Percentiles rank a stretch among this genome's conserved stretches.
Conservation (phyloP, 2,797 vertebrate genomes). For the Lacerta agilis region DNA sequence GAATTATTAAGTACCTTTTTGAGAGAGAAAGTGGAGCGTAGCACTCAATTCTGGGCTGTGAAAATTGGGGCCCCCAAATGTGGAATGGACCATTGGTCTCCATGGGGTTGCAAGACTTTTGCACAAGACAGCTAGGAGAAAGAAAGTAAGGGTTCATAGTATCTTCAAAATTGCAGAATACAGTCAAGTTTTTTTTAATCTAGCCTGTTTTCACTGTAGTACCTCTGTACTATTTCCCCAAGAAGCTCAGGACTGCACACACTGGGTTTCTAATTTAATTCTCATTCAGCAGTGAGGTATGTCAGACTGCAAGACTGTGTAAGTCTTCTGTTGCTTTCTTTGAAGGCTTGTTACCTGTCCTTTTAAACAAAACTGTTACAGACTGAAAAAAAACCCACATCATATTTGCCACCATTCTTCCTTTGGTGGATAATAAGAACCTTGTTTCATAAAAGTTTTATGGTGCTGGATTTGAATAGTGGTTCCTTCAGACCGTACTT, state of each 20-base stretch:
- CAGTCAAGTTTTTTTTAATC: too few species aligned
- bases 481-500: constrained; percentile 54
- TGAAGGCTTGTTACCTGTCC: not conserved
- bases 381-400: not conserved
- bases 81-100: not conserved
- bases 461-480: constrained; percentile 36
- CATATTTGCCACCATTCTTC: not conserved
- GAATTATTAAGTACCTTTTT: not conserved
- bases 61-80: not conserved
- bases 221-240: not conserved
- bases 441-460: constrained; percentile 48
- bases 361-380: not conserved
- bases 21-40: not conserved
- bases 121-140: not conserved
- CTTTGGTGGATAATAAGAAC: not conserved
- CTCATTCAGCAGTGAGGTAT: not conserved
- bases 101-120: not conserved
- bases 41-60: not conserved
- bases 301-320: not conserved
- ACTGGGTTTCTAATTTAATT: not conserved
- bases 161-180: not conserved
- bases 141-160: not conserved
- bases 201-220: not conserved
- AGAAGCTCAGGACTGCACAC: not conserved
- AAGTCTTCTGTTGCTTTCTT: not conserved